phyloP scores from a whole-genome alignment of 2,113 vertebrate species.

The Salvator merianae region DNA sequence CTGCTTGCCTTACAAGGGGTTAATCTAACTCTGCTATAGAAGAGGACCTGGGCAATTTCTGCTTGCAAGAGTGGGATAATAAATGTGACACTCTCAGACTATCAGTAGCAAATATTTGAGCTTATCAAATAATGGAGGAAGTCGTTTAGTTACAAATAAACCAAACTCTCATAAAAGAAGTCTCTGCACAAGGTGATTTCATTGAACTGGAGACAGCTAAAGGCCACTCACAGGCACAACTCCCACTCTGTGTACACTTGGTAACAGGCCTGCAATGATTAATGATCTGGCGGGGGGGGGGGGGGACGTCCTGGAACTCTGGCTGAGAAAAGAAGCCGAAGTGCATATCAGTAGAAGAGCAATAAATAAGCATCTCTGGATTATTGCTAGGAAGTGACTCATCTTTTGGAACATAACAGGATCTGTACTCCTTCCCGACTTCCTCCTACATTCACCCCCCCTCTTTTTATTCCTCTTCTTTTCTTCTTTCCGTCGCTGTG shows the following conservation, averaged over 20 bases:
- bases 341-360: slow-evolving; percentile 70
- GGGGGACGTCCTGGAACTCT: slow-evolving; percentile 40
- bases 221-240: slow-evolving; percentile 73
- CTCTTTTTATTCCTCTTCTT: not conserved
- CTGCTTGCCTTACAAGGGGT: slow-evolving; percentile 60
- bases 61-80: slow-evolving; percentile 72
- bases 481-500: slow-evolving; percentile 20
- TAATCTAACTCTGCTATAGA: slow-evolving; percentile 60
- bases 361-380: slow-evolving; percentile 77
- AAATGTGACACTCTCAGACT: slow-evolving; percentile 83
- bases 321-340: slow-evolving; percentile 32
- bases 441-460: slow-evolving; percentile 29
- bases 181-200: slow-evolving; percentile 79
- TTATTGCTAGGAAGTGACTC: slow-evolving; percentile 80
- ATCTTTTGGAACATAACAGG: slow-evolving; percentile 77
- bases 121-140: slow-evolving; percentile 86
- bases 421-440: slow-evolving; percentile 53
- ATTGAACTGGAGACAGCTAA: slow-evolving; percentile 80
- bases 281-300: slow-evolving; percentile 69
- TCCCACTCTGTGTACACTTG: slow-evolving; percentile 67
- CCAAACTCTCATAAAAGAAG: slow-evolving; percentile 84
- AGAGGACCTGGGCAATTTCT: slow-evolving; percentile 56
- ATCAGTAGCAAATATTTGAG: slow-evolving; percentile 87
- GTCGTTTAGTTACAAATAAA: slow-evolving; percentile 88
- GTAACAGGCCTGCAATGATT: slow-evolving; percentile 71